These are phyloP conservation scores for Patella caerulea DNA, from an alignment of 2,888 invertebrate genomes.

Conservation along the genomic window DNA sequence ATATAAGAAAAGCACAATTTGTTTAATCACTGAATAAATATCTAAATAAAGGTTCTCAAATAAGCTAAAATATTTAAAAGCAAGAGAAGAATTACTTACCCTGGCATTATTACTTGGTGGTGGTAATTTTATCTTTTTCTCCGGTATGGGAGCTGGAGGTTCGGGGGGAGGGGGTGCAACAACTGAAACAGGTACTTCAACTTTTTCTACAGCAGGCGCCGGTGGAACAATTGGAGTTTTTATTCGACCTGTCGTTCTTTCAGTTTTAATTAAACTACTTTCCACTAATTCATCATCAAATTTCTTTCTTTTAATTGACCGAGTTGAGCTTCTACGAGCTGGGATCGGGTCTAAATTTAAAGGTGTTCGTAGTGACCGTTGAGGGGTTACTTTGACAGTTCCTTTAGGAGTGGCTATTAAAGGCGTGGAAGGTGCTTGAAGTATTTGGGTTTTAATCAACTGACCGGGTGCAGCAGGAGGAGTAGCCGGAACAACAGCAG, in stretches of 20 bases:
- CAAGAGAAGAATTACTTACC: neutral
- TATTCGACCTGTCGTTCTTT: conserved; percentile 35
- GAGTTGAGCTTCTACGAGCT: conserved; percentile 80
- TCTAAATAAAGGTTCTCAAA: too few species aligned
- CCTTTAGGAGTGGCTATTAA: neutral
- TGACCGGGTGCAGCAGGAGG: too few species aligned
- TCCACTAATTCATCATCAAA: conserved; percentile 98
- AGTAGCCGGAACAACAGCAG: too few species aligned
- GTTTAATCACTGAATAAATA: too few species aligned
- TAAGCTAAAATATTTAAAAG: too few species aligned
- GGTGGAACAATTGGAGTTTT: conserved; percentile 21
- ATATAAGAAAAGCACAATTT: neutral
- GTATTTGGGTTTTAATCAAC: too few species aligned
- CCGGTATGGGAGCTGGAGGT: conserved; percentile 75
- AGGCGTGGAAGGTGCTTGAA: neutral
- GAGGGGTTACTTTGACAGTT: neutral
- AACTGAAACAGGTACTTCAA: conserved; percentile 40
- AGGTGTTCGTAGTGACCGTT: neutral
- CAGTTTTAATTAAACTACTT: conserved; percentile 80
- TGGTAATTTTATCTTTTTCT: conserved; percentile 68
- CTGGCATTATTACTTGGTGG: neutral
- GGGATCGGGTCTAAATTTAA: conserved; percentile 15
- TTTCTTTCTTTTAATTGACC: conserved; percentile 94
- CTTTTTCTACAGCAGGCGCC: conserved; percentile 33
- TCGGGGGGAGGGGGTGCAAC: conserved; percentile 33